Evolutionary conservation across 2,797 vertebrate genomes (phyloP), one percentile per base, ranked within the genome.

Genomic region (Danio tinwini): DNA sequence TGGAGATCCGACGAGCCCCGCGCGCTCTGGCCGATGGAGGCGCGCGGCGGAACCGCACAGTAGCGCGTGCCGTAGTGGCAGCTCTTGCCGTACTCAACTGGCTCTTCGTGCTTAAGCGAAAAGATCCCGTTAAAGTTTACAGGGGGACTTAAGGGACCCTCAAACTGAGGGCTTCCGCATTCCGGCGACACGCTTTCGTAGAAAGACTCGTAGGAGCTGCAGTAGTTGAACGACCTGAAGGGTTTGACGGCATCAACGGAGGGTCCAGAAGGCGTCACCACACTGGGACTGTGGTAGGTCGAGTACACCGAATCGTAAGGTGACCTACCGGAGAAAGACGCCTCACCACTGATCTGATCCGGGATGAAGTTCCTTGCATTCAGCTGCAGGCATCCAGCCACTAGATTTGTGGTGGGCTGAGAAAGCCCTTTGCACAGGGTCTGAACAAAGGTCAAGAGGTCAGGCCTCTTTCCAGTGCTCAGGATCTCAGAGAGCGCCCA

Each of bases 71-170:
- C 93, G 2, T 96, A 96, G 94, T 96, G 96, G 90, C 96, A 97
- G 93, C 96, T 96, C 93, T 96, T 96, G 85, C 92, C 94, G 87
- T 94, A 96, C 88, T 96, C 95, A 90, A 93, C 92, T 88, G 93
- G 91, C 86, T 96, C 96, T 92, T 97, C 96, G 90, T 96, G 96
- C 91, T 97, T 97, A 85, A 97, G 94, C 89, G 96, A 95, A 94
- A 97, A 97, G 90, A 97, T 96, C 89, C 96, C 95, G 92, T 96
- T 96, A 94, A 97, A 96, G 95, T 95, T 96, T 92, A 96, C 93
- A 86, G 95, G 92, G 67, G 96, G 95, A 91, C 95, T 97, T 91
- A 95, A 91, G 88, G 95, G 90, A 85, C 94, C 93, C 85, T 96
- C 96, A 87, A 95, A 94, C 86, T 95, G 94, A 82, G 96, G 95